Evolutionary conservation across 2,888 invertebrate species (phyloP), one percentile per base, ranked within the genome.

Genomic region (Petrolisthes cinctipes): DNA sequence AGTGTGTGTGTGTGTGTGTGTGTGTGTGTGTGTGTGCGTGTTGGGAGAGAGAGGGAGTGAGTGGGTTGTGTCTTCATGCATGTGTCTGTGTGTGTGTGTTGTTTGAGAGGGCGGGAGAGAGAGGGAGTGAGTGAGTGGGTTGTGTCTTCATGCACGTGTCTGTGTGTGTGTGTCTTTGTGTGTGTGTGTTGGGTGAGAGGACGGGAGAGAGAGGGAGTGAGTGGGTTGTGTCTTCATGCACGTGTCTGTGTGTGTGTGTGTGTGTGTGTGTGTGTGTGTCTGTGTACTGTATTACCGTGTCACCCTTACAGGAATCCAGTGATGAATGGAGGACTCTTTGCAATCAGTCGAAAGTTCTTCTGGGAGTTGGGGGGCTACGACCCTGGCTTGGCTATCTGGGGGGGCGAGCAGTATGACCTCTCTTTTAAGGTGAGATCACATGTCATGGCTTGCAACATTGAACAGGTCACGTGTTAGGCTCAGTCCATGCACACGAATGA

Each of bases 271-370:
- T 82, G 82, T 82, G 82, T 82, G 82, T 82, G 82, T 57, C 3
- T 76, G 76, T 76, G 76, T 37, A 37, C 37, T 11, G 3, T 66
- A 17, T 2, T 66, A 61, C 14, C 14, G 14, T 66, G 66, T 66
- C 66, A 14, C 66, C 66, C 66, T 11, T 57, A 1, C 89, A 96
- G 96, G 93, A 97, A 97, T 92, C 99, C 99, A 0, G 96, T 99
- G 0, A 99, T 99, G 99, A 98, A 98, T 89, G 99, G 99, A 14
- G 99, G 99, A 0, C 93, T 99, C 91, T 99, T 99, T 94, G 98
- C 98, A n/a, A 99, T 99, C 86, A 96, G 96, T 88, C 93, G 95
- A 0, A 95, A 95, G 91, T 99, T 97, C 94, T 99, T 99, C 93
- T 98, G 98, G 98, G 97, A 98, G 93, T 93, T 99, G 78, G 99